Percentiles rank a stretch among this genome's conserved stretches.
phyloP scores from a whole-genome alignment of 2,113 vertebrate genomes.

The Solea solea region DNA sequence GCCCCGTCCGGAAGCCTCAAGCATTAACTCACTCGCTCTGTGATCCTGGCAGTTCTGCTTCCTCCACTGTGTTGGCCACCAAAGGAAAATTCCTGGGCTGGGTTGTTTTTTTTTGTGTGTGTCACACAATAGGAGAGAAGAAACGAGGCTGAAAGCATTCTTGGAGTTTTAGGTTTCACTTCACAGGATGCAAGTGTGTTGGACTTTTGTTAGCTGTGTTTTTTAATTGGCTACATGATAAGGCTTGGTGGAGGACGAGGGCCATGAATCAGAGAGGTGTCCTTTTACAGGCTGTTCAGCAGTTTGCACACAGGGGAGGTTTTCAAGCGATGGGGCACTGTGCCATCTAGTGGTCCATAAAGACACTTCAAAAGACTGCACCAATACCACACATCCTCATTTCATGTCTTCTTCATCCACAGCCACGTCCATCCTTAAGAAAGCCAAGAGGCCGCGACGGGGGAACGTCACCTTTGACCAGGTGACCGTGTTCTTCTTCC shows the following conservation, averaged over 20 bases:
- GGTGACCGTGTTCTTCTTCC: constrained; percentile 96
- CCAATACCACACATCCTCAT: constrained; percentile 1
- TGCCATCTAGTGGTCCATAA: constrained; percentile 63
- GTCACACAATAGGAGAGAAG: constrained; percentile 23
- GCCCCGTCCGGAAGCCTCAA: constrained; percentile 51
- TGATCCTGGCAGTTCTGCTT: constrained; percentile 59
- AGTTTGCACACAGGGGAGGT: background rate
- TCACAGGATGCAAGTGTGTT: constrained; percentile 63
- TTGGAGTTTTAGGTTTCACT: constrained; percentile 57
- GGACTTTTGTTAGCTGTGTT: constrained; percentile 49
- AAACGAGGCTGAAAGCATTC: constrained; percentile 40
- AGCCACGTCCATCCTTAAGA: constrained; percentile 94
- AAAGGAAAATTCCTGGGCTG: constrained; percentile 70
- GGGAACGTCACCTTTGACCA: constrained; percentile 90
- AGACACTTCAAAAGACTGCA: background rate
- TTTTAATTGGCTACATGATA: constrained; percentile 69
- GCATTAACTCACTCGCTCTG: constrained; percentile 46
- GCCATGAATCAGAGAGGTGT: constrained; percentile 64
- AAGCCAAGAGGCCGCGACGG: constrained; percentile 82
- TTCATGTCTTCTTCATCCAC: constrained; percentile 23
- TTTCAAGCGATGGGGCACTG: constrained; percentile 3
- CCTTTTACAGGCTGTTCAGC: constrained; percentile 57
- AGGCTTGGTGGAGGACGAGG: constrained; percentile 42
- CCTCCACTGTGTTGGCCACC: constrained; percentile 41
- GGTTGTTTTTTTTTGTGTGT: constrained; percentile 35